Conservation (phyloP, 1,140 invertebrate species). For the Eubasilissa regina region DNA sequence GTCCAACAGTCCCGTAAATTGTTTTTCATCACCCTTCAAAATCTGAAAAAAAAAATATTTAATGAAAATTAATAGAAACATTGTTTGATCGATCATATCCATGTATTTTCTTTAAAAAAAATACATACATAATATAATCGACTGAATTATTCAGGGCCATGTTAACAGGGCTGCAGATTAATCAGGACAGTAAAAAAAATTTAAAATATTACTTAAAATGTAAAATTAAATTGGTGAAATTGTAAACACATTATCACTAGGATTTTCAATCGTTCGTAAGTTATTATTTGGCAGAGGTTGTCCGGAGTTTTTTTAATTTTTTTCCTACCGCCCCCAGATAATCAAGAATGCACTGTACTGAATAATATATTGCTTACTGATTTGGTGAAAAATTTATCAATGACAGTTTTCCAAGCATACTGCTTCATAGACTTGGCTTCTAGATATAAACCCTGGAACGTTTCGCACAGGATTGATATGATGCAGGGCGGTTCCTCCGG, state of each 20-base stretch:
- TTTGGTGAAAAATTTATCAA: conserved; percentile 86
- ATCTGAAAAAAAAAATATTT: conserved; percentile 62
- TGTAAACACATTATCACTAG: no score
- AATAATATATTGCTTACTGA: conserved; percentile 74
- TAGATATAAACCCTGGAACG: conserved; percentile 84
- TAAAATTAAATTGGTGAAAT: no score
- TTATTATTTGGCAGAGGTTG: no score
- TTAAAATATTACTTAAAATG: no score
- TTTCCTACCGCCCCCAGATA: no score
- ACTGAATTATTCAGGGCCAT: no score
- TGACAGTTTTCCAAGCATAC: conserved; percentile 87
- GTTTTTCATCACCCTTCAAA: conserved; percentile 77
- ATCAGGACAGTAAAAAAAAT: no score
- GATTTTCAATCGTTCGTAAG: no score
- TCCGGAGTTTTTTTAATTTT: no score
- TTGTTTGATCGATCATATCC: not conserved
- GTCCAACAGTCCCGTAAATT: conserved; percentile 81
- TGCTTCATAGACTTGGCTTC: conserved; percentile 94
- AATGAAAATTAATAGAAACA: conserved; percentile 20
- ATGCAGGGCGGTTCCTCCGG: conserved; percentile 85
- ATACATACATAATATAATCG: no score
- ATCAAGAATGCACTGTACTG: no score
- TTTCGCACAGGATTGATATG: conserved; percentile 87
- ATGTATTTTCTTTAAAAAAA: not conserved
- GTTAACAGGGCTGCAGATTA: no score